Percentiles rank a stretch among this genome's conserved stretches.
These are phyloP conservation scores for Anas bernieri DNA, from an alignment of 2,797 vertebrate species.

Conservation along the genomic window DNA sequence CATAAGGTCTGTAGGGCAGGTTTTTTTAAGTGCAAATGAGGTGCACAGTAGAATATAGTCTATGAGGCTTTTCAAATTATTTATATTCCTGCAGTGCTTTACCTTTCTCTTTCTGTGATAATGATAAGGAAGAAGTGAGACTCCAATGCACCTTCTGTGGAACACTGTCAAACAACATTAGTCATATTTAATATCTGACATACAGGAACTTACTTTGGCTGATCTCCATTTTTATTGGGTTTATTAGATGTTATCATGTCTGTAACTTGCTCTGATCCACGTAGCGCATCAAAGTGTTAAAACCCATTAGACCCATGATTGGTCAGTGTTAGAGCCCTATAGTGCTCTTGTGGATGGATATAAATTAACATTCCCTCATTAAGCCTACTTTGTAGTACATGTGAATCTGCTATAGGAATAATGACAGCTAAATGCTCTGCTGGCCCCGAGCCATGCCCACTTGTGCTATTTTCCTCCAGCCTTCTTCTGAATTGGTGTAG, in stretches of 20 bases:
- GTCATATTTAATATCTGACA: conserved; percentile 74
- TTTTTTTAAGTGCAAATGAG: conserved; percentile 88
- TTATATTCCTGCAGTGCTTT: conserved; percentile 82
- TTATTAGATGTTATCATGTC: conserved; percentile 66
- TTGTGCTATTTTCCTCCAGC: neutral
- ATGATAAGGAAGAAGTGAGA: conserved; percentile 72
- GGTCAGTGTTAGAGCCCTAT: neutral
- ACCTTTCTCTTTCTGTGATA: conserved; percentile 76
- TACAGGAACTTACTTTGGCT: conserved; percentile 70
- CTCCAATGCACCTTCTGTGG: conserved; percentile 59
- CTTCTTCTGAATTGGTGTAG: neutral
- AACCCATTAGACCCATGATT: neutral
- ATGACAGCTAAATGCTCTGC: conserved; percentile 32
- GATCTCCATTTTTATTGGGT: conserved; percentile 69
- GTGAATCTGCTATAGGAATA: conserved; percentile 8
- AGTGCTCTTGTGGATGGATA: neutral
- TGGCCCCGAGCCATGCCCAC: conserved; percentile 30
- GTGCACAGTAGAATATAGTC: conserved; percentile 80
- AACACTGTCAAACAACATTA: conserved; percentile 71
- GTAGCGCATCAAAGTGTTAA: neutral
- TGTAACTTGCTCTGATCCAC: conserved; percentile 43
- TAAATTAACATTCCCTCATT: conserved; percentile 57
- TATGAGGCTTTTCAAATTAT: conserved; percentile 83
- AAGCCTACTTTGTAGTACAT: conserved; percentile 3
- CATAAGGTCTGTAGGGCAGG: conserved; percentile 83